phyloP scores from a whole-genome alignment of 2,113 vertebrate species.

The Erpornis zantholeuca region DNA sequence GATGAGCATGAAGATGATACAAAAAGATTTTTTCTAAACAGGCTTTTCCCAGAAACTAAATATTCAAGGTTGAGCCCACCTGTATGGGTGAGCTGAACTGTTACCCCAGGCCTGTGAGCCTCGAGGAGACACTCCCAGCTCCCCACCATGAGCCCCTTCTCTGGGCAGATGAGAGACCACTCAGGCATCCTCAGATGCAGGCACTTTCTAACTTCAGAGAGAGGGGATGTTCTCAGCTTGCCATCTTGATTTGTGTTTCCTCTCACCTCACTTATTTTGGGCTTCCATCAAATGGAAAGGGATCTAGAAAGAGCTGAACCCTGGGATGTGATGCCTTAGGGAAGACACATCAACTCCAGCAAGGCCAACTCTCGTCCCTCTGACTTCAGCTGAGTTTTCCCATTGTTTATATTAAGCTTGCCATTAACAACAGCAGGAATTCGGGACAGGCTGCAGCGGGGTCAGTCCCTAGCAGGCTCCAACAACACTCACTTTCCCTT shows the following conservation, averaged over 20 bases:
- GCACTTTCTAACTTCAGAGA: background rate
- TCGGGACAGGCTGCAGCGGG: rapidly evolving
- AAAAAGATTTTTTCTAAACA: background rate
- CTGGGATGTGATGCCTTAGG: background rate
- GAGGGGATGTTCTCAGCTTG: background rate
- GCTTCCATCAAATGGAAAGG: background rate
- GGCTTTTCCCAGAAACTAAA: background rate
- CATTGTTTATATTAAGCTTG: background rate
- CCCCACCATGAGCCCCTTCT: background rate
- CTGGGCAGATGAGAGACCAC: background rate
- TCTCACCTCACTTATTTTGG: background rate
- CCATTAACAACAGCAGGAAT: background rate
- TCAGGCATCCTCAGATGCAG: background rate
- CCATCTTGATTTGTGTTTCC: background rate
- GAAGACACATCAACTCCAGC: background rate
- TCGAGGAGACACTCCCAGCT: background rate
- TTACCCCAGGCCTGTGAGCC: background rate
- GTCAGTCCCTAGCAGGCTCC: background rate
- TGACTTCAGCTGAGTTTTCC: background rate
- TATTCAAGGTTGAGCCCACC: background rate
- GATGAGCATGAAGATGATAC: background rate
- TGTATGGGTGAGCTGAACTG: background rate
- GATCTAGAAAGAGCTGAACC: background rate
- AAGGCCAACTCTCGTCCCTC: background rate
- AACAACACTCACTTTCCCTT: background rate